phyloP scores from a whole-genome alignment of 2,888 invertebrate species.

The Pristionchus fissidentatus region DNA sequence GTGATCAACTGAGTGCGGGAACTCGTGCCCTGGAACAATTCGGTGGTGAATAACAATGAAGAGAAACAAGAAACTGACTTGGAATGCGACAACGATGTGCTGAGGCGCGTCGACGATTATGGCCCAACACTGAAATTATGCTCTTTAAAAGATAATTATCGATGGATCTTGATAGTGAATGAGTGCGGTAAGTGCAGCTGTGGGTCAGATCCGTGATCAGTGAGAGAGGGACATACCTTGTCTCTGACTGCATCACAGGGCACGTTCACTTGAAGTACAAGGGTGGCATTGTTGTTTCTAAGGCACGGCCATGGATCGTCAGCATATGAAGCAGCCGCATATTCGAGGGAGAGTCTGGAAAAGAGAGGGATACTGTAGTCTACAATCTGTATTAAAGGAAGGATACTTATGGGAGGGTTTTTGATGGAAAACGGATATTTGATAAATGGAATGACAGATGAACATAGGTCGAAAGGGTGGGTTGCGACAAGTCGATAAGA shows the following conservation, averaged over 20 bases:
- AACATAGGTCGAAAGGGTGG: too few relatives aligned
- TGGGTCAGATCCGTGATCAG: background rate
- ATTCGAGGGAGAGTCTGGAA: slow-evolving; percentile 40
- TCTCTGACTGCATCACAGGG: slow-evolving; percentile 65
- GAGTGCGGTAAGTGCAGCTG: background rate
- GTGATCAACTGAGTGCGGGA: slow-evolving; percentile 70
- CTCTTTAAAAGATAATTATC: background rate
- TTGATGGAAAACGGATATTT: too few relatives aligned
- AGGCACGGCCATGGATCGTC: slow-evolving; percentile 65
- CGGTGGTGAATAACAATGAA: background rate
- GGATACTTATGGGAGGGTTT: too few relatives aligned
- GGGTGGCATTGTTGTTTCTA: slow-evolving; percentile 61
- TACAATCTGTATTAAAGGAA: too few relatives aligned
- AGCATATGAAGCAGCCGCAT: slow-evolving; percentile 68
- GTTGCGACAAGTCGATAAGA: too few relatives aligned
- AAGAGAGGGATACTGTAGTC: background rate
- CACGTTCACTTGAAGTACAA: slow-evolving; percentile 55
- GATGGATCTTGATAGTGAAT: background rate
- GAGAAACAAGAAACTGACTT: slow-evolving; percentile 45
- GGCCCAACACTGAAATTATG: slow-evolving; percentile 69
- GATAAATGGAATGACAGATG: too few relatives aligned
- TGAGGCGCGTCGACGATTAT: slow-evolving; percentile 63
- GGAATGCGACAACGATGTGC: slow-evolving; percentile 67
- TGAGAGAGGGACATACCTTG: background rate
- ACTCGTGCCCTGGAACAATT: slow-evolving; percentile 60